These are phyloP conservation scores for Dreissena rostriformis DNA, from an alignment of 1,140 invertebrate species.

Conservation along the genomic window DNA sequence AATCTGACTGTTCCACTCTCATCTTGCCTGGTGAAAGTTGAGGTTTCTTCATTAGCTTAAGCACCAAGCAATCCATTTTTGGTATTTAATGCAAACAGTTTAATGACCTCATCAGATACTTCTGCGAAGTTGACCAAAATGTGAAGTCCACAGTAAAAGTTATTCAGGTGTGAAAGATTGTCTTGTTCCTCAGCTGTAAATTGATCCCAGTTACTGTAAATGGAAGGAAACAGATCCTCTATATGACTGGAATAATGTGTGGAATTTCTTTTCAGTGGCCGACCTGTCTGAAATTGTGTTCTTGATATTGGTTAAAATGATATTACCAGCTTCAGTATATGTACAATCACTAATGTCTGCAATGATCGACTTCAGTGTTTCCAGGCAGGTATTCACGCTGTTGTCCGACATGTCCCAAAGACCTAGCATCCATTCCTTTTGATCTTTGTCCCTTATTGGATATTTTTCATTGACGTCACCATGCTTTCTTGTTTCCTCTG, in stretches of 20 bases:
- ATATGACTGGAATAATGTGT: constrained; percentile 36
- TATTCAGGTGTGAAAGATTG: constrained; percentile 28
- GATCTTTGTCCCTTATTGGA: constrained; percentile 35
- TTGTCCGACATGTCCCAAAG: constrained; percentile 49
- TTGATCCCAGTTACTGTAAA: constrained; percentile 49
- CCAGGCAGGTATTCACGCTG: constrained; percentile 27
- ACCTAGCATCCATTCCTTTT: constrained; percentile 53
- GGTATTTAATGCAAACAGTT: constrained; percentile 19
- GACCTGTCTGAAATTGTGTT: constrained; percentile 60
- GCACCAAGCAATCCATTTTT: constrained; percentile 38
- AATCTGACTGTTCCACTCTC: constrained; percentile 38
- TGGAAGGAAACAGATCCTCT: constrained; percentile 40
- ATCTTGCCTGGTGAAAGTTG: constrained; percentile 11
- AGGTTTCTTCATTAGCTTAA: constrained; percentile 24
- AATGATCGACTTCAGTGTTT: constrained; percentile 27
- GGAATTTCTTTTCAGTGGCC: constrained; percentile 55
- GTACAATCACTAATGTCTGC: constrained; percentile 29
- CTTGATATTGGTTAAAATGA: constrained; percentile 55
- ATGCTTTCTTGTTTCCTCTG: constrained; percentile 51
- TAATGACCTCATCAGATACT: constrained; percentile 31
- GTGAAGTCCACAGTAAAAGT: constrained; percentile 52
- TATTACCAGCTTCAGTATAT: constrained; percentile 17
- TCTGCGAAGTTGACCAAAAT: constrained; percentile 54
- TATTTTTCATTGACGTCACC: constrained; percentile 40
- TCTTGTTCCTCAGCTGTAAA: constrained; percentile 44